Evolutionary conservation across 2,113 vertebrate genomes (phyloP).

Genomic region (Tyrannus savana): DNA sequence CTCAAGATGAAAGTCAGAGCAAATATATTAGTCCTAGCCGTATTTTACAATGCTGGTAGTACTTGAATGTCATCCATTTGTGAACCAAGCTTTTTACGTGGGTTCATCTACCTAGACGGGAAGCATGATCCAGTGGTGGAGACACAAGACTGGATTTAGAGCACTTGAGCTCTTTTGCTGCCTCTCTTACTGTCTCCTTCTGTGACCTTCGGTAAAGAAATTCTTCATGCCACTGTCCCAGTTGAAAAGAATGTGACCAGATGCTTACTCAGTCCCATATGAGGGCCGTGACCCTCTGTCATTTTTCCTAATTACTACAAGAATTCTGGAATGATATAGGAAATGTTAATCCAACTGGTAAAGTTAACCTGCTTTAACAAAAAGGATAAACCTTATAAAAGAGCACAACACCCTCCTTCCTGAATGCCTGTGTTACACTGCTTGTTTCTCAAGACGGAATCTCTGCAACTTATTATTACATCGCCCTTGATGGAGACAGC

Average conservation of each 20-base stretch:
- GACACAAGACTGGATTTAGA: not conserved
- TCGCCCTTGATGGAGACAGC: not conserved
- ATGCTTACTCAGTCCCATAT: not conserved
- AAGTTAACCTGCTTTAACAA: not conserved
- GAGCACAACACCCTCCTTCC: not conserved
- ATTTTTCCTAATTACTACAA: conserved; percentile 11
- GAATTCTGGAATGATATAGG: not conserved
- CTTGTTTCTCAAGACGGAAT: not conserved
- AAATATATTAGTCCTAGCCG: conserved; percentile 31
- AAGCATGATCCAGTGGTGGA: conserved; percentile 15
- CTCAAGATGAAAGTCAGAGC: conserved; percentile 63
- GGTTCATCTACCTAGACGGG: conserved; percentile 37
- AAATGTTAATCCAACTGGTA: not conserved
- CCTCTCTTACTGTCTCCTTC: not conserved
- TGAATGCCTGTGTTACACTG: not conserved
- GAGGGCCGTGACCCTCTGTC: not conserved
- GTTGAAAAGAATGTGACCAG: not conserved
- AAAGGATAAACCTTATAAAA: not conserved
- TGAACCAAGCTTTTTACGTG: conserved; percentile 19
- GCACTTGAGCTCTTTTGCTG: not conserved
- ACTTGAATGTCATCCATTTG: conserved; percentile 40
- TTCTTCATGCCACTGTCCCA: not conserved
- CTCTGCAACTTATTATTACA: conserved; percentile 42
- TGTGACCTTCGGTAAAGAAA: conserved; percentile 1
- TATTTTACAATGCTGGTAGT: conserved; percentile 36